These are phyloP conservation scores for Hyla sarda DNA, from an alignment of 2,113 vertebrate genomes.

Conservation along the genomic window DNA sequence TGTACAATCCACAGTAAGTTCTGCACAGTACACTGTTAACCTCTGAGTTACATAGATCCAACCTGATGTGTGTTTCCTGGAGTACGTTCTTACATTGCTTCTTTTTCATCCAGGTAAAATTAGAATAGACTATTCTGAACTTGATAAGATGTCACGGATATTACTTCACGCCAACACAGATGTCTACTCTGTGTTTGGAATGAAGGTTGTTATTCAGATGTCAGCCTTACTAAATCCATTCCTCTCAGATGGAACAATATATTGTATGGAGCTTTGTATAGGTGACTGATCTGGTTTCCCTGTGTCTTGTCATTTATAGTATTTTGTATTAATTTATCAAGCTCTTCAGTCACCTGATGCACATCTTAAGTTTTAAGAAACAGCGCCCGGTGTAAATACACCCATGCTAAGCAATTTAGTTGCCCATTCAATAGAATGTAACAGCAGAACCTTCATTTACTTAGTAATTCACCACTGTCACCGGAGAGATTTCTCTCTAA, in stretches of 20 bases:
- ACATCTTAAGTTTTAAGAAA: constrained; percentile 38
- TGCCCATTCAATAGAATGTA: constrained; percentile 65
- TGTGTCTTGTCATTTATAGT: neutral
- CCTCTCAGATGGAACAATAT: neutral
- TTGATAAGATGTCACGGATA: constrained; percentile 56
- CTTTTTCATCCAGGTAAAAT: constrained; percentile 48
- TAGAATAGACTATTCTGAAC: constrained; percentile 55
- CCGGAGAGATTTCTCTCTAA: constrained; percentile 62
- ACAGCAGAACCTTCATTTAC: constrained; percentile 65
- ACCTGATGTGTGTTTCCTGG: constrained; percentile 52
- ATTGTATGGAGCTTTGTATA: neutral
- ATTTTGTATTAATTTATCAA: constrained; percentile 63
- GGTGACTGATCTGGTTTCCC: neutral
- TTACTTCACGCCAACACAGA: constrained; percentile 32
- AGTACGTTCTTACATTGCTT: constrained; percentile 29
- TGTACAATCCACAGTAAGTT: constrained; percentile 16
- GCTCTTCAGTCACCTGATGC: constrained; percentile 49
- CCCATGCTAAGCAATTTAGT: constrained; percentile 64
- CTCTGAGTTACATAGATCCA: constrained; percentile 39
- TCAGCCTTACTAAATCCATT: constrained; percentile 45
- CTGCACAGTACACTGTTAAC: constrained; percentile 18
- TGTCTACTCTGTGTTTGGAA: constrained; percentile 12
- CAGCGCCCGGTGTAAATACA: constrained; percentile 56
- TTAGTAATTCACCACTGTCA: constrained; percentile 69
- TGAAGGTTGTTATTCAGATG: constrained; percentile 45